Base-by-base conservation (phyloP, 2,888 invertebrate genomes). In the Deroplatys truncata region DNA sequence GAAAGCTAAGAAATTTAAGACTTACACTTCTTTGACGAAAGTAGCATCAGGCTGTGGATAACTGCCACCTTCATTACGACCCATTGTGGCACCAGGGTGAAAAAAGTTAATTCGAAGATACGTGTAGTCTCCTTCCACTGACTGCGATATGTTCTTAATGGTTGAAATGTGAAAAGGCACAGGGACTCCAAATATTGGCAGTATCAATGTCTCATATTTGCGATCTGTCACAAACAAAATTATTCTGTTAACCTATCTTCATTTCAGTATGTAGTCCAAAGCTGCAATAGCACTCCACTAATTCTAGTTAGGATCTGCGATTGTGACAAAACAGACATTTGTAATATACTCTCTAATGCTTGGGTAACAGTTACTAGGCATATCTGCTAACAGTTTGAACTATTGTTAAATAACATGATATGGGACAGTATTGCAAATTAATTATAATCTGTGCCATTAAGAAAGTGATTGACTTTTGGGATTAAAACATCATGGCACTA, bases 101-200 rank as follows among this genome's bases (percentile, higher is more conserved):
- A 98, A 99, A 94, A 99, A 99, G 94, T 99, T 99, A 92, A 99
- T 97, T 93, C 98, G 96, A 91, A 99, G 96, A 94, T 99, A 99
- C 0, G 99, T 99, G 94, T 99, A 99, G 93, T 99, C 99, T 9
- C 99, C 99, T 94, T 99, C 99, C 25, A 99, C 98, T 0, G 99
- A 98, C 94, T 99, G 98, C 0, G 99, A 99, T 92, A 99, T 99
- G 93, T 99, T 99, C 95, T 99, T 99, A 89, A 99, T 98, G 10
- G 98, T 99, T 8, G 99, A 98, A 93, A 99, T 99, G 93, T 99
- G 99, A 94, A 98, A 99, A 89, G 99, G 99, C 90, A 98, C 98
- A 0, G 99, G 97, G 85, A 98, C 95, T 90, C 99, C 99, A 94
- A 98, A 99, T 92, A 99, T 96, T 3, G 99, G 99, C 92, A 99